Percentiles rank a stretch among this genome's conserved stretches.
phyloP scores from a whole-genome alignment of 2,888 invertebrate genomes.

The Xanthorhoe designata region DNA sequence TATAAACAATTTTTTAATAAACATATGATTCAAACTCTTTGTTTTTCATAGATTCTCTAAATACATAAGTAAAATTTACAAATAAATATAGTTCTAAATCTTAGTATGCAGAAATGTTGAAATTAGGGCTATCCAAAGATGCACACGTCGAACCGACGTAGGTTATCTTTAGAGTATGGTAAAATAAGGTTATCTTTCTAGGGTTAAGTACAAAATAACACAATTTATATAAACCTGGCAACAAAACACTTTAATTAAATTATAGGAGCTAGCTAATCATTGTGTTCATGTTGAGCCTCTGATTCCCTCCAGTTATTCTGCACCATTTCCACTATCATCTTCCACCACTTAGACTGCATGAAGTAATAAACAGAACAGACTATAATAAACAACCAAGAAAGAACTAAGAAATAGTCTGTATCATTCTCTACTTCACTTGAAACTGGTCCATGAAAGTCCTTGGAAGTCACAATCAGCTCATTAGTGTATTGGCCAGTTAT shows the following conservation, averaged over 20 bases:
- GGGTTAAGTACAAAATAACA: background rate
- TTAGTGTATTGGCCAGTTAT: slow-evolving; percentile 90
- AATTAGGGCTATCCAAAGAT: too few species aligned
- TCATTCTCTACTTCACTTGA: slow-evolving; percentile 90
- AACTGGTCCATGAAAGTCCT: slow-evolving; percentile 93
- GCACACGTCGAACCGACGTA: too few species aligned
- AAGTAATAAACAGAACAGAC: slow-evolving; percentile 91
- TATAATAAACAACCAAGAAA: slow-evolving; percentile 95
- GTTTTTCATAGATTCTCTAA: too few species aligned
- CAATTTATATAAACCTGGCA: slow-evolving; percentile 14
- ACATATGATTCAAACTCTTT: too few species aligned
- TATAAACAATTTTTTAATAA: too few species aligned
- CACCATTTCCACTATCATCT: slow-evolving; percentile 92
- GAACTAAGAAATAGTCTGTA: slow-evolving; percentile 91
- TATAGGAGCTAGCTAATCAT: slow-evolving; percentile 84
- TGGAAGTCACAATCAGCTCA: slow-evolving; percentile 89
- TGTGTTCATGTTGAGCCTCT: slow-evolving; percentile 92
- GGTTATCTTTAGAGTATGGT: too few species aligned
- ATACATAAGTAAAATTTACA: too few species aligned
- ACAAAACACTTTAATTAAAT: slow-evolving; percentile 1
- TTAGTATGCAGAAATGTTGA: too few species aligned
- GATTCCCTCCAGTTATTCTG: slow-evolving; percentile 95
- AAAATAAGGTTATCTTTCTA: too few species aligned
- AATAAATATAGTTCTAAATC: too few species aligned
- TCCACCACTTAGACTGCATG: slow-evolving; percentile 91